Evolutionary conservation across 2,888 invertebrate species (phyloP).

Genomic region (Chydorus sphaericus): DNA sequence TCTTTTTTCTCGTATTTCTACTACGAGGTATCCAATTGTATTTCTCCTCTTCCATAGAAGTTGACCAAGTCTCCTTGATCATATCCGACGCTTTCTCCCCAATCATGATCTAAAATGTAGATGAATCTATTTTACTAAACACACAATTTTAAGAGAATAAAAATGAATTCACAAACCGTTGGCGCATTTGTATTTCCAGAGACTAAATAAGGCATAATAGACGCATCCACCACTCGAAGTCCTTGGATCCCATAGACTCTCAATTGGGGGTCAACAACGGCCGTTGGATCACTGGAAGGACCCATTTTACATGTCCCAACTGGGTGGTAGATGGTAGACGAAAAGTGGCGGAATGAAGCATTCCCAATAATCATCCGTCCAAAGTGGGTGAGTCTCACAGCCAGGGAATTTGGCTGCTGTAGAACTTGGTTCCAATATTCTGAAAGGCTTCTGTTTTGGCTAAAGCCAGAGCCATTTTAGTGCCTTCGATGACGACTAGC

Average conservation of each 20-base stretch:
- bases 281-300: slow-evolving; percentile 34
- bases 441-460: slow-evolving; percentile 46
- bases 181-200: slow-evolving; percentile 55
- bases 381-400: slow-evolving; percentile 59
- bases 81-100: slow-evolving; percentile 49
- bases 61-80: slow-evolving; percentile 38
- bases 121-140: too few relatives aligned
- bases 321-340: slow-evolving; percentile 37
- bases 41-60: too few relatives aligned
- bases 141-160: background rate
- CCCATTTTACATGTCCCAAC: slow-evolving; percentile 57
- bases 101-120: slow-evolving; percentile 47
- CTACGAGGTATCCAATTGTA: background rate
- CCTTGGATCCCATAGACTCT: slow-evolving; percentile 48
- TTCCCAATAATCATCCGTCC: slow-evolving; percentile 76
- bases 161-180: too few relatives aligned
- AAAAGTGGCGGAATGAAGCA: slow-evolving; percentile 60
- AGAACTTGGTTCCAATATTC: slow-evolving; percentile 60
- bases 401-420: slow-evolving; percentile 60
- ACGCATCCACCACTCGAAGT: slow-evolving; percentile 51
- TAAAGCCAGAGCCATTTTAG: slow-evolving; percentile 56
- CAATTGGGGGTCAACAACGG: slow-evolving; percentile 49
- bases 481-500: slow-evolving; percentile 64
- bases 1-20: too few relatives aligned
- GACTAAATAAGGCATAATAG: slow-evolving; percentile 46